Percentiles rank a stretch among this genome's conserved stretches.
phyloP scores from a whole-genome alignment of 2,888 invertebrate genomes.

The Amiota communis region DNA sequence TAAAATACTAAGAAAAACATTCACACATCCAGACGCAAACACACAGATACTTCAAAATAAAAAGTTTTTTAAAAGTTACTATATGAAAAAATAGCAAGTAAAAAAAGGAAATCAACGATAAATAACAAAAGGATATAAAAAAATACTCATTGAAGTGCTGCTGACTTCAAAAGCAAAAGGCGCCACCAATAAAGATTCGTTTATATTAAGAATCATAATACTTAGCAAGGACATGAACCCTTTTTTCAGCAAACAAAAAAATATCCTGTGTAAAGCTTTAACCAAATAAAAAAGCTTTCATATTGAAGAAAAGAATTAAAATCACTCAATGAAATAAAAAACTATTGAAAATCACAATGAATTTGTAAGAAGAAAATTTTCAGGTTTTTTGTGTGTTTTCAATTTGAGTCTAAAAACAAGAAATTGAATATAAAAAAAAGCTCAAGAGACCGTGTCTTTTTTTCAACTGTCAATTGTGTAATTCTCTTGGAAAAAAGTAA shows the following conservation, averaged over 20 bases:
- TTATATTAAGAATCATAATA: background rate
- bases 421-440: too few relatives aligned
- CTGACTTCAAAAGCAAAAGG: constrained; percentile 9
- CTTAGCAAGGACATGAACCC: constrained; percentile 53
- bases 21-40: too few relatives aligned
- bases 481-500: constrained; percentile 21
- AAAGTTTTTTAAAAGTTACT: background rate
- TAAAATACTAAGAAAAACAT: too few relatives aligned
- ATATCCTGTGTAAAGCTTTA: constrained; percentile 23
- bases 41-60: background rate
- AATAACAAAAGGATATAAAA: background rate
- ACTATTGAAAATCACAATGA: constrained; percentile 39
- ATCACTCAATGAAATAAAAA: constrained; percentile 37
- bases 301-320: constrained; percentile 32
- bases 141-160: background rate
- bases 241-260: constrained; percentile 23
- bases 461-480: too few relatives aligned
- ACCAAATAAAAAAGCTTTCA: background rate
- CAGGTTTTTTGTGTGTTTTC: constrained; percentile 21
- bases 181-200: constrained; percentile 5
- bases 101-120: background rate
- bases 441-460: too few relatives aligned
- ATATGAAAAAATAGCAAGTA: background rate
- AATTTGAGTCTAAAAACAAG: background rate
- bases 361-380: background rate